Evolutionary conservation across 2,888 invertebrate genomes (phyloP).

Genomic region (Rhabditoides inermis): DNA sequence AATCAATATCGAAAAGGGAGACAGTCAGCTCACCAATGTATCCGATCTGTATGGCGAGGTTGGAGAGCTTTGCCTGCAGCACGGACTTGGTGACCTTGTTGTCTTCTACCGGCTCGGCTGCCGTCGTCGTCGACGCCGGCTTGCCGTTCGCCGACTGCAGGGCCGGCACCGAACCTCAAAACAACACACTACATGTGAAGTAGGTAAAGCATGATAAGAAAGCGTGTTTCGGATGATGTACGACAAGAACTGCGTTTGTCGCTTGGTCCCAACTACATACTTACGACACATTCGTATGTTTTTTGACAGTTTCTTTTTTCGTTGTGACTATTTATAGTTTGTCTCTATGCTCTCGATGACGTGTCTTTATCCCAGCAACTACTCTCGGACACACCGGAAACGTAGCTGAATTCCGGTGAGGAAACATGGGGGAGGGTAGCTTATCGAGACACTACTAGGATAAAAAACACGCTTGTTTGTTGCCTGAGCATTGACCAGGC

Average conservation of each 20-base stretch:
- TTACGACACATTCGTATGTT: background rate
- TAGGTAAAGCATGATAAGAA: too few relatives aligned
- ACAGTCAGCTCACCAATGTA: conserved; percentile 46
- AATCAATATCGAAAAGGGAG: conserved; percentile 7
- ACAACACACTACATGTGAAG: too few relatives aligned
- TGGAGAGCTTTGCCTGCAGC: conserved; percentile 48
- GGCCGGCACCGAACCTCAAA: background rate
- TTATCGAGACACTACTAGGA: too few relatives aligned
- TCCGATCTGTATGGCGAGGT: conserved; percentile 51
- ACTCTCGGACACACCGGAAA: too few relatives aligned
- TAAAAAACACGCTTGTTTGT: too few relatives aligned
- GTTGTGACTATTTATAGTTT: background rate
- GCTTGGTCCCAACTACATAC: background rate
- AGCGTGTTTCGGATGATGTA: too few relatives aligned
- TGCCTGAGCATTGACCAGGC: too few relatives aligned
- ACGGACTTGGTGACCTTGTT: conserved; percentile 40
- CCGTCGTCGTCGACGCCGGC: background rate
- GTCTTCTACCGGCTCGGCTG: conserved; percentile 12
- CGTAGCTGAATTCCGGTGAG: too few relatives aligned
- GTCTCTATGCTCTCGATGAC: too few relatives aligned
- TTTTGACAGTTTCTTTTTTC: background rate
- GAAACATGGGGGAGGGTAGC: too few relatives aligned
- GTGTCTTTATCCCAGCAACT: too few relatives aligned
- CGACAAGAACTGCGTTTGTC: background rate
- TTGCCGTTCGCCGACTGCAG: conserved; percentile 7